Evolutionary conservation across 2,113 vertebrate species (phyloP), one percentile per base, ranked within the genome.

Genomic region (Leptocoma aspasia): DNA sequence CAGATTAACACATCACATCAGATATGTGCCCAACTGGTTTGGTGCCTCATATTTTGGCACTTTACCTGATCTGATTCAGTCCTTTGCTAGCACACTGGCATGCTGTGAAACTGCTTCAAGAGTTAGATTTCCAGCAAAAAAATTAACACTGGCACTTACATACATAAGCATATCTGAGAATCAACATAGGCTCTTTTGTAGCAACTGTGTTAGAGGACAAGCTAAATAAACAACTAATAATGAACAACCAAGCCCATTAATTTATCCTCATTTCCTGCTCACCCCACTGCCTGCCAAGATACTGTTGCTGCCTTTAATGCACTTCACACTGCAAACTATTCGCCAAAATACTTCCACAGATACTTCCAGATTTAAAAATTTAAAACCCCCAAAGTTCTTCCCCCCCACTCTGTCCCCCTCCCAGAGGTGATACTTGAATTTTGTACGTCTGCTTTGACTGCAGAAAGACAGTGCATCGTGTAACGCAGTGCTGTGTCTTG

Each of bases 251-350:
- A 96, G 77, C 39, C 85, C 65, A 57, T 61, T 30, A 92, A 93
- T 96, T 95, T 92, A 86, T 91, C 73, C 63, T 95, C 88, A 85
- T 96, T 97, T 97, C 95, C 94, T 96, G 82, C 86, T 89, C 78
- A 41, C 54, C 54, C 50, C 79, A 79, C 56, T 35, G 59, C 82
- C 80, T 96, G 89, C 86, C 86, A 93, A 92, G 84, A 86, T 44
- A 86, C 50, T 70, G 64, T 28, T 89, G 79, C 50, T 96, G 77
- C 72, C 64, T 92, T 88, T 84, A 77, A 47, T 87, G 59, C 71
- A 80, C 82, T 93, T 60, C 22, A 20, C 47, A 63, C 27, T 49
- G 64, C 45, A 69, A 94, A 80, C 49, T 65, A 35, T 78, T 91
- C 1, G 11, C 83, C 88, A 92, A 92, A 94, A 82, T 82, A 81